Base-by-base conservation (phyloP, 2,888 invertebrate species). In the Drosophila melanosoma region DNA sequence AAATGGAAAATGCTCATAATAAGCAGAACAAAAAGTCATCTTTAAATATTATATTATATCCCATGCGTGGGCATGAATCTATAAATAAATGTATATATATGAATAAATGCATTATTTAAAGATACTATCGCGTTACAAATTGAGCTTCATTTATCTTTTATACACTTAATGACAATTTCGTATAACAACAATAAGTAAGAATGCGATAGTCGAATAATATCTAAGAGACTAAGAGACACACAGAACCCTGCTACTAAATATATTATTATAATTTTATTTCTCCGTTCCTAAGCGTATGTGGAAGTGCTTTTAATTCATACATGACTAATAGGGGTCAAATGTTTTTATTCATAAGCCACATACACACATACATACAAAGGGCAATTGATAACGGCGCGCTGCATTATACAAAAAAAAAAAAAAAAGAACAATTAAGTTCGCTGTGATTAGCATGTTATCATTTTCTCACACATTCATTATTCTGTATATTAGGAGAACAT, bases 1-100 rank as follows among this genome's bases (percentile, higher is more conserved):
- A 26, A 10, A 26, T 38, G 36, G n/a, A 57, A 56, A 42, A 42
- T 15, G 17, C 11, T 40, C 20, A 40, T 29, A 17, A 33, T 20
- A 38, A 35, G 20, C 17, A 49, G 20, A 17, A 48, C 33, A 38
- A 17, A 20, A 17, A 51, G 5, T 6, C 20, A 26, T 53, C 42
- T 20, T 26, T 57, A 35, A 62, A 56, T 33, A 54, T 40, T 54
- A 6, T 23, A 36, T 32, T 20, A 20, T 29, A n/a, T n/a, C 15
- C 10, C 42, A 40, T 20, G 15, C 15, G 15, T 15, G 3, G 15
- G 7, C 45, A 45, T 20, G 3, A 23, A 8, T 23, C 1, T 29
- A 15, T 20, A 53, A 15, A 53, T 53, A 35, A 20, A 15, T 17
- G 3, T 29, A 8, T 7, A 7, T 3, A 11, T 8, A 11, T 17